phyloP scores from a whole-genome alignment of 2,888 invertebrate species.

The Phragmatobia fuliginosa region DNA sequence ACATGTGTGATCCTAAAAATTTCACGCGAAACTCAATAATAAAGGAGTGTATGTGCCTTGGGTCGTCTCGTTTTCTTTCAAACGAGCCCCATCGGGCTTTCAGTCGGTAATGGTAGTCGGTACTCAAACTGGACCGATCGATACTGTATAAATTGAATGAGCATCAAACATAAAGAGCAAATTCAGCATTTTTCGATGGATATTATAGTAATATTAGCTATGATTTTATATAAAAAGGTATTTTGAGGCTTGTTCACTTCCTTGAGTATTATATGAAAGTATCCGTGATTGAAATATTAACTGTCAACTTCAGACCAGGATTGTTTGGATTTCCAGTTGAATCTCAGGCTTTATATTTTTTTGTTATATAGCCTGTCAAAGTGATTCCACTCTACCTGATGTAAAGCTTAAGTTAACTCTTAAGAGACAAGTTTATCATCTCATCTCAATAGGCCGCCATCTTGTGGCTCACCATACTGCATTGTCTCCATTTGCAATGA shows the following conservation, averaged over 20 bases:
- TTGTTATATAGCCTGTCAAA: too few relatives aligned
- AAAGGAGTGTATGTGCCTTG: conserved; percentile 57
- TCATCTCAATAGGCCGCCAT: too few relatives aligned
- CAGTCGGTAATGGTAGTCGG: conserved; percentile 55
- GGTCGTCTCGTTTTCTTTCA: conserved; percentile 67
- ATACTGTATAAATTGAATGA: conserved; percentile 46
- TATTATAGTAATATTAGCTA: conserved; percentile 28
- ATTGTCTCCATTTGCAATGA: too few relatives aligned
- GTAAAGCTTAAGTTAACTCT: too few relatives aligned
- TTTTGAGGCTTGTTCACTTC: background rate
- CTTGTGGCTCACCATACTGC: too few relatives aligned
- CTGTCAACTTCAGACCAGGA: background rate
- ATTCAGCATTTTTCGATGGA: conserved; percentile 24
- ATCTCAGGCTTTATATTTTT: background rate
- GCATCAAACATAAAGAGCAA: conserved; percentile 37
- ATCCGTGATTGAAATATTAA: background rate
- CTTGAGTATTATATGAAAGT: background rate
- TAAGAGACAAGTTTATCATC: too few relatives aligned
- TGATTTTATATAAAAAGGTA: background rate
- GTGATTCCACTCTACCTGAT: too few relatives aligned
- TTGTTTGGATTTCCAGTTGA: background rate
- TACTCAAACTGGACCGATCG: conserved; percentile 53
- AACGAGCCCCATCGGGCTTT: conserved; percentile 70
- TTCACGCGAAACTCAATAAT: conserved; percentile 55
- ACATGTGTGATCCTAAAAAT: conserved; percentile 47